Base-by-base conservation (phyloP, 1,140 invertebrate genomes). In the Bombus soroeensis region DNA sequence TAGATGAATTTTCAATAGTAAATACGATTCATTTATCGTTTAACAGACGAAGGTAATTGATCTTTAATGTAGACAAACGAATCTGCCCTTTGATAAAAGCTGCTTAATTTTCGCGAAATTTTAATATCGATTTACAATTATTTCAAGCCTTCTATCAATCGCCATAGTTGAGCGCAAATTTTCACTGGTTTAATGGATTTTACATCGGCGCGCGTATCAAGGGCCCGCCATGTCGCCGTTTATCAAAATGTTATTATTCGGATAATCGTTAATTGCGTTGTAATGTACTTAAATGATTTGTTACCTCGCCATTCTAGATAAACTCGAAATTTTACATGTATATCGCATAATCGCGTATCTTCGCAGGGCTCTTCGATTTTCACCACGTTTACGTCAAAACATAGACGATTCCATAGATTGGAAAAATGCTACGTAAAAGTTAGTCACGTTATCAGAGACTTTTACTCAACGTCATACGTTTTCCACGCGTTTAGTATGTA, bases 161-260 rank as follows among this genome's bases (percentile, higher is more conserved):
- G 53, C 37, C n/a, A 64, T 43, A 74, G 39, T 64, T 43, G 9
- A n/a, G 39, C 22, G 43, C 22, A 47, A 74, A 82, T 82, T 73
- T 34, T 13, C 34, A 9, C 22, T 25, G 62, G n/a, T 82, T 74
- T 82, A 82, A 82, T 57, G 81, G 62, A 83, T 74, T 77, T 68
- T 68, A 53, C 47, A 53, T 53, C 18, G 47, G 47, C 22, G 47
- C 47, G 72, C 74, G 34, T 47, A 47, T 70, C 47, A 15, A 43
- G 41, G 13, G 68, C 25, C 66, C 43, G 47, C 41, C 81, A 8
- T 68, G 81, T 37, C 47, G 64, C 57, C 81, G 74, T 83, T 76
- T 62, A 82, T 82, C 80, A 82, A 47, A 73, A 10, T 34, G 70
- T 81, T 81, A 82, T 74, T 82, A 82, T 82, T 74, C 70, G n/a